Percentiles rank a stretch among this genome's conserved stretches.
Conservation (phyloP, 2,113 vertebrate genomes). For the Thunnus maccoyii region DNA sequence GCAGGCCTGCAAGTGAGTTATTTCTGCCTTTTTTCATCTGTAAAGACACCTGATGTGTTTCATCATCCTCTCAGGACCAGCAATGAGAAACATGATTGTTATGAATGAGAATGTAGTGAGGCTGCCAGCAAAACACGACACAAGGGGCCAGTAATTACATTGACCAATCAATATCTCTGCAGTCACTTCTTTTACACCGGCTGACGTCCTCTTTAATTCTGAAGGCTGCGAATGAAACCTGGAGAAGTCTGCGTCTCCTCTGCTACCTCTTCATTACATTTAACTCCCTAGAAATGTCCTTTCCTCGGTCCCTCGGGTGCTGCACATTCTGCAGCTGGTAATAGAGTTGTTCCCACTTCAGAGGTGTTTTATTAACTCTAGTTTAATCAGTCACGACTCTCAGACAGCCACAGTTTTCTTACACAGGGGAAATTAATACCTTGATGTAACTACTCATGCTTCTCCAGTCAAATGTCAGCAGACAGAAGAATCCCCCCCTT, state of each 20-base stretch:
- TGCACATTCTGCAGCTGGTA: slow-evolving; percentile 2
- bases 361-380: slow-evolving; percentile 38
- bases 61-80: background rate
- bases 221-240: background rate
- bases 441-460: background rate
- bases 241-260: background rate
- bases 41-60: slow-evolving; percentile 40
- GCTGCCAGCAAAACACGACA: slow-evolving; percentile 10
- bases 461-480: background rate
- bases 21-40: background rate
- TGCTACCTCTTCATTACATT: background rate
- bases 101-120: slow-evolving; percentile 14
- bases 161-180: slow-evolving; percentile 32
- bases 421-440: background rate
- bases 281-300: background rate
- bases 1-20: background rate
- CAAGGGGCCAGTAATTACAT: slow-evolving; percentile 2
- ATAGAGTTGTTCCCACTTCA: slow-evolving; percentile 16
- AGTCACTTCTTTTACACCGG: background rate
- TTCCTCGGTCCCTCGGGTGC: slow-evolving; percentile 11
- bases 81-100: slow-evolving; percentile 25
- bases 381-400: too few species aligned
- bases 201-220: background rate
- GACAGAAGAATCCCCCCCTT: background rate
- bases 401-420: too few species aligned